Conservation (phyloP, 1,140 invertebrate genomes). For the Drosophila orena region DNA sequence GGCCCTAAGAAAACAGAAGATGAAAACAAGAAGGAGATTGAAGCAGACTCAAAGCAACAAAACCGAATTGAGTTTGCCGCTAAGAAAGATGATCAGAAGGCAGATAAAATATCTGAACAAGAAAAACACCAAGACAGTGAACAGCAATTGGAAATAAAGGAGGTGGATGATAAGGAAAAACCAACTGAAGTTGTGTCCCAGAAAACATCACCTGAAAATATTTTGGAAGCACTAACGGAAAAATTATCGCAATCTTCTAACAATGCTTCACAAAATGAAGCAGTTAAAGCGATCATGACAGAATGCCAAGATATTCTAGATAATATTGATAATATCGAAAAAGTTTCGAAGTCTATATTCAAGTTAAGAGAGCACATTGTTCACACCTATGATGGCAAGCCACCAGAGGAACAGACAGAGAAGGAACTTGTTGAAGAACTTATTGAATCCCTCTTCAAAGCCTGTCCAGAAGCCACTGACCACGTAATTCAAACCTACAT, state of each 20-base stretch:
- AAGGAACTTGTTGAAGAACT: constrained; percentile 51
- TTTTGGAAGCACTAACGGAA: constrained; percentile 3
- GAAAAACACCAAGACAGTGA: not conserved
- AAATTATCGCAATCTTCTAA: constrained; percentile 7
- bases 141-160: not conserved
- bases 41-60: not conserved
- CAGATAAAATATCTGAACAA: not conserved
- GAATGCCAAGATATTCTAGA: constrained; percentile 46
- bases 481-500: constrained; percentile 48
- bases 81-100: constrained; percentile 1
- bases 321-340: constrained; percentile 33
- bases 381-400: constrained; percentile 71
- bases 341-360: constrained; percentile 61
- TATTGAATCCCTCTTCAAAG: constrained; percentile 52
- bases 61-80: not conserved
- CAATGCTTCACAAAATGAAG: constrained; percentile 5
- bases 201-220: constrained; percentile 1
- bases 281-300: constrained; percentile 10
- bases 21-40: not conserved
- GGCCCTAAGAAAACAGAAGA: not conserved
- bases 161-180: not conserved
- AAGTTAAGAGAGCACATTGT: constrained; percentile 75
- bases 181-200: not conserved
- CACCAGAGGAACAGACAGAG: constrained; percentile 17
- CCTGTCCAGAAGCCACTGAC: constrained; percentile 41